Evolutionary conservation across 2,797 vertebrate species (phyloP), one percentile per base, ranked within the genome.

Genomic region (Chelidonichthys spinosus): DNA sequence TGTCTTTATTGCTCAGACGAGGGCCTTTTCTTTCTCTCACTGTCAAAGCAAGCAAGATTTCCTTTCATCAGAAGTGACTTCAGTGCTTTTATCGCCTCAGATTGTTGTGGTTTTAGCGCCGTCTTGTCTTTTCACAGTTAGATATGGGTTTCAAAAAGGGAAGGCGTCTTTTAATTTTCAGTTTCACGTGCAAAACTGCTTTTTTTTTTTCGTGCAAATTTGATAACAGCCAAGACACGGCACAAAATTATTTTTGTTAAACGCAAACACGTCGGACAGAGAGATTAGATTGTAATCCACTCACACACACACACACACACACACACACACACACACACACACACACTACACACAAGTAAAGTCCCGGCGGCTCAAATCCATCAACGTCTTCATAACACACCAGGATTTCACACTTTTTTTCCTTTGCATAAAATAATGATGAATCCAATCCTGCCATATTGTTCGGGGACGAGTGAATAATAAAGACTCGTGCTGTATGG

Each of bases 351-450:
- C n/a, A 68, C 52, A 70, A 52, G 62, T 47, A 56, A 78, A 63
- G 25, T 25, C 61, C 52, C 37, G 4, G 52, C 72, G 70, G 69
- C 74, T 67, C 33, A 50, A 66, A 76, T 44, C 71, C 73, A 60
- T 85, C 85, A 72, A 59, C 58, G 43, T 76, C 37, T 25, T 55
- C 25, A 14, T 63, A 18, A 55, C 76, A 77, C 71, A 47, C 77
- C 49, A n/a, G 76, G 76, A 76, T 84, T 84, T 75, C 81, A 55
- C 10, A 4, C 69, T 79, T 79, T 81, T 85, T 55, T 85, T 55
- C 56, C 78, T 53, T 35, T 73, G 75, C 85, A 90, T 89, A 68
- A 89, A 90, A 87, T 90, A 89, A 83, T 86, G 59, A 89, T 89
- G 82, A 90, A 76, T 79, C 66, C 78, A 84, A 82, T 86, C 69